Conservation (phyloP, 2,113 vertebrate species). For the Hystrix brachyura region DNA sequence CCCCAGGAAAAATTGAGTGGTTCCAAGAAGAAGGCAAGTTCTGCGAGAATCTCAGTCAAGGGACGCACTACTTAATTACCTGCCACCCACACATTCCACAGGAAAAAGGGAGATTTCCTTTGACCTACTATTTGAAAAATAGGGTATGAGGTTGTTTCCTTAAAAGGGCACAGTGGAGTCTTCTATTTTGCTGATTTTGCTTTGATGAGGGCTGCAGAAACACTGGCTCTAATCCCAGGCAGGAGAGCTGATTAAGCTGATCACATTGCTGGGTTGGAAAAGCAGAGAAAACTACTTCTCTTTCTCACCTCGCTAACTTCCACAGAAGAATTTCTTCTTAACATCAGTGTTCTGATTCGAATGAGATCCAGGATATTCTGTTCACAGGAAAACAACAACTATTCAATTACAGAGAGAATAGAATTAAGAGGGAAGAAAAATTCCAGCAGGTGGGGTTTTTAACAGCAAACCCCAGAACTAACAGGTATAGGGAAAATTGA, state of each 20-base stretch:
- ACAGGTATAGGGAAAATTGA: background rate
- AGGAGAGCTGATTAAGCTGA: slow-evolving; percentile 46
- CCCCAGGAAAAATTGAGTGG: background rate
- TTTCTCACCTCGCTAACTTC: background rate
- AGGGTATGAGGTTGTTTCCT: background rate
- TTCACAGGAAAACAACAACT: background rate
- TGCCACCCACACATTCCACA: background rate
- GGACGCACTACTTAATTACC: background rate
- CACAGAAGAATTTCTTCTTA: slow-evolving; percentile 9
- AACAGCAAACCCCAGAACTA: background rate
- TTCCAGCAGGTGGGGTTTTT: background rate
- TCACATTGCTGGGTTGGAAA: background rate
- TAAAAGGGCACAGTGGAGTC: background rate
- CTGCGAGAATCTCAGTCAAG: background rate
- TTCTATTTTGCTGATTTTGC: slow-evolving; percentile 16
- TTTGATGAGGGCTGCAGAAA: slow-evolving; percentile 21
- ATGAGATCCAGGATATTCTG: background rate
- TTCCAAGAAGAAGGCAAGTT: slow-evolving; percentile 12
- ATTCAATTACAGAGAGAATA: slow-evolving; percentile 17
- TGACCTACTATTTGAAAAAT: slow-evolving; percentile 61
- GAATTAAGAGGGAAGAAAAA: slow-evolving; percentile 22
- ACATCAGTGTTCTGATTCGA: background rate
- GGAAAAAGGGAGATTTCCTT: background rate
- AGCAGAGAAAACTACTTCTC: background rate
- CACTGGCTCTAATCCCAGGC: background rate